Evolutionary conservation across 92 coral and sea anemone genomes (phyloP).

Genomic region (Meandrina meandrites): DNA sequence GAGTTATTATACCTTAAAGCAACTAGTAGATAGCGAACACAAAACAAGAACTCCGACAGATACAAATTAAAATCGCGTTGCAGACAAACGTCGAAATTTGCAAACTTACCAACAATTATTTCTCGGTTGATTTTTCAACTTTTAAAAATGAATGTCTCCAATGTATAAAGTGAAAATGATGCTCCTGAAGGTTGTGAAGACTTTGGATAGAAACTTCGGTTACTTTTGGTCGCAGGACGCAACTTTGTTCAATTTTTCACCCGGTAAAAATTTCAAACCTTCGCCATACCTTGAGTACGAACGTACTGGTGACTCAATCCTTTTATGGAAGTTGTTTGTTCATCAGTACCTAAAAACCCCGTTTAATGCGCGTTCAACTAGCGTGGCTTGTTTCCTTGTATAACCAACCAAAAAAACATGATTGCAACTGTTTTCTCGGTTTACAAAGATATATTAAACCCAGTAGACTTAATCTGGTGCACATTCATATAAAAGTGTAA

Average conservation of each 20-base stretch:
- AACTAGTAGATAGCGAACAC: not conserved
- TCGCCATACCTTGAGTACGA: too few species aligned
- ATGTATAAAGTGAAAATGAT: not conserved
- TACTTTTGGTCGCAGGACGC: too few species aligned
- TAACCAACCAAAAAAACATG: too few species aligned
- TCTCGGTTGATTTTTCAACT: not conserved
- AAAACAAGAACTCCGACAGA: not conserved
- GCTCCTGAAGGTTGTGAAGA: not conserved
- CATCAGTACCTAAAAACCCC: too few species aligned
- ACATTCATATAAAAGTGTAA: too few species aligned
- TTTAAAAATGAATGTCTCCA: not conserved
- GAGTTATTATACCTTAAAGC: not conserved
- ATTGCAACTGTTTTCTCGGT: not conserved
- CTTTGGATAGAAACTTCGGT: too few species aligned
- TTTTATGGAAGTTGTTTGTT: constrained; percentile 9
- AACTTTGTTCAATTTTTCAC: too few species aligned
- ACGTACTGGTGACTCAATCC: not conserved
- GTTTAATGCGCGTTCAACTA: not conserved
- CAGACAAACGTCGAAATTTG: too few species aligned
- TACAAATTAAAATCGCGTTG: too few species aligned
- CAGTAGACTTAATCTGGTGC: too few species aligned
- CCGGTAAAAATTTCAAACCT: too few species aligned
- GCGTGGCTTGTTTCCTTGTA: too few species aligned
- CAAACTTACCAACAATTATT: not conserved
- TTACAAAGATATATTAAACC: not conserved